phyloP scores from a whole-genome alignment of 2,797 vertebrate species.

The Betta splendens region DNA sequence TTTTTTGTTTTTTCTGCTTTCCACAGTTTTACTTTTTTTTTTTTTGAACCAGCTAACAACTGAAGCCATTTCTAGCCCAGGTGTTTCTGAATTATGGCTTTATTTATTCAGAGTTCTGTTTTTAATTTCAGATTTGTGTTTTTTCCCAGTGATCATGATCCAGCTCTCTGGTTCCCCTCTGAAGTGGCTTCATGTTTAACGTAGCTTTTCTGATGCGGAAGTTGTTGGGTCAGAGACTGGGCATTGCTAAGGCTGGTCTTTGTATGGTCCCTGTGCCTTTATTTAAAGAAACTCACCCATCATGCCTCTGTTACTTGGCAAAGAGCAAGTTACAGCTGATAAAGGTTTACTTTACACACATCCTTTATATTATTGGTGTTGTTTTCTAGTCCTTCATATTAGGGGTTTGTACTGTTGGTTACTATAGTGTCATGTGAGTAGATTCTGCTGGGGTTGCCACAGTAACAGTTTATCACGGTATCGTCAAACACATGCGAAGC shows the following conservation, averaged over 20 bases:
- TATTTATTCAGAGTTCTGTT: conserved; percentile 6
- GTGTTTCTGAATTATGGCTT: conserved; percentile 12
- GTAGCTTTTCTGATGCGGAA: too few species aligned
- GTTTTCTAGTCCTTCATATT: conserved; percentile 28
- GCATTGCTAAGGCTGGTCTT: not conserved
- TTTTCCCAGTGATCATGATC: conserved; percentile 16
- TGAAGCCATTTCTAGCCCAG: conserved; percentile 2
- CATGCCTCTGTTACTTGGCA: conserved; percentile 46
- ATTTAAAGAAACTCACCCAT: conserved; percentile 24
- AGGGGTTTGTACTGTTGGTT: conserved; percentile 58
- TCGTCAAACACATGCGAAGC: too few species aligned
- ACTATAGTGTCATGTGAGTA: conserved; percentile 53
- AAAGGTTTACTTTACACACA: conserved; percentile 57
- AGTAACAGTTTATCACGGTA: too few species aligned
- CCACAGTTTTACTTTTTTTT: conserved; percentile 25
- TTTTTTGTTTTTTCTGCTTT: conserved; percentile 42
- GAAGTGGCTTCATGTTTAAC: conserved; percentile 2
- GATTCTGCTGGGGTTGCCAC: conserved; percentile 36
- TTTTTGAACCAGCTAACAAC: conserved; percentile 16
- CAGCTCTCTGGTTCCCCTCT: conserved; percentile 11
- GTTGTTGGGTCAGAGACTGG: not conserved
- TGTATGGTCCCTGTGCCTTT: conserved; percentile 70
- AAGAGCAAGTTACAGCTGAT: conserved; percentile 56
- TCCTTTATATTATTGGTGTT: conserved; percentile 42
- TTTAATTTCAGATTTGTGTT: conserved; percentile 11